These are phyloP conservation scores for Asobara japonica DNA, from an alignment of 1,140 invertebrate species.

Conservation along the genomic window DNA sequence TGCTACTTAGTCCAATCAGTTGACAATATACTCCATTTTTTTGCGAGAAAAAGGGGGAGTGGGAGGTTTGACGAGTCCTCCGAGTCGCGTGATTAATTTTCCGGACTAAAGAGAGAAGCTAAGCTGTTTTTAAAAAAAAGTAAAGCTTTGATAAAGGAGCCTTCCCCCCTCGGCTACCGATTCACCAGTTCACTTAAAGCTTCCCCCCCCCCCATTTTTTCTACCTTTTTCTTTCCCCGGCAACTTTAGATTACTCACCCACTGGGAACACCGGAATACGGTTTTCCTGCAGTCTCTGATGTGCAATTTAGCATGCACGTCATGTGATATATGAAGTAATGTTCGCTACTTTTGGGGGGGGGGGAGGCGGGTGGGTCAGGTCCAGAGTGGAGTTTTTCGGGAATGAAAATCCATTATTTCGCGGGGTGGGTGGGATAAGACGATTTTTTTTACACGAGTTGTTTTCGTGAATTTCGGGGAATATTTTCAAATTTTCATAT, in stretches of 20 bases:
- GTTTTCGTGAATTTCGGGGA: no score
- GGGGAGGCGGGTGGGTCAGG: background rate
- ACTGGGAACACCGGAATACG: conserved; percentile 4
- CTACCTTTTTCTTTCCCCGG: background rate
- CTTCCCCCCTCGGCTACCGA: background rate
- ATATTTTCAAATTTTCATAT: no score
- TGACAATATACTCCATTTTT: no score
- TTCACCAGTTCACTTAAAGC: conserved; percentile 4
- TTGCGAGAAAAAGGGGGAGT: background rate
- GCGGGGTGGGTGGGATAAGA: background rate
- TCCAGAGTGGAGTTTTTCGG: background rate
- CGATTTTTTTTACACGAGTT: background rate
- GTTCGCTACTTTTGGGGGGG: background rate
- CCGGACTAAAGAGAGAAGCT: background rate
- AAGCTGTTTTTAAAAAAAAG: background rate
- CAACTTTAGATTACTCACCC: conserved; percentile 11
- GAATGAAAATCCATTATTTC: no score
- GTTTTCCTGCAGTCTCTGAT: conserved; percentile 3
- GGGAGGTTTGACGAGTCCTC: background rate
- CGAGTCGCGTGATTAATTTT: conserved; percentile 14
- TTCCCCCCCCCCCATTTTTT: background rate
- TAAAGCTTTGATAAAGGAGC: conserved; percentile 9
- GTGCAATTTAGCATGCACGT: conserved; percentile 10
- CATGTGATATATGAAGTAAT: conserved; percentile 5
- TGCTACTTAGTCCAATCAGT: no score